Evolutionary conservation across 1,140 invertebrate species (phyloP).

Genomic region (Aradophagus sp.): DNA sequence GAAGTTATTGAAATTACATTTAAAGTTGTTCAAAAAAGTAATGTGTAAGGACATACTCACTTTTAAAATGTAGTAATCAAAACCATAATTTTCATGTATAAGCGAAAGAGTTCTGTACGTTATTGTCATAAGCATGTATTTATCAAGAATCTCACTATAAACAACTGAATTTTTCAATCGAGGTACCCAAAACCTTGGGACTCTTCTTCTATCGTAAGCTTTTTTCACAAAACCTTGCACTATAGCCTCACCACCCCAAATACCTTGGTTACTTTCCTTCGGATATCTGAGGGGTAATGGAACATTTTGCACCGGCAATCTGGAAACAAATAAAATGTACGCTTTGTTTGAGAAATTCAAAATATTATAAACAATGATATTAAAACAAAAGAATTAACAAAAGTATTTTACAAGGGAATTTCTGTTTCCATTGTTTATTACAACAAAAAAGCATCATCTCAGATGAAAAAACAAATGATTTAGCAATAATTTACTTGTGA

Average conservation of each 20-base stretch:
- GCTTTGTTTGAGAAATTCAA: no score
- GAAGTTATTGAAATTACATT: no score
- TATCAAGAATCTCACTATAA: conserved; percentile 94
- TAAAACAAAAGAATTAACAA: no score
- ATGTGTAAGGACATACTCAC: no score
- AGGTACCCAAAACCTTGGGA: conserved; percentile 92
- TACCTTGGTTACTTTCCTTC: conserved; percentile 86
- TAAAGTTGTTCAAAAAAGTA: no score
- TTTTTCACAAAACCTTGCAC: conserved; percentile 90
- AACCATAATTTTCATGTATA: conserved; percentile 93
- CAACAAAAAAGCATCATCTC: no score
- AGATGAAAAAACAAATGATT: neutral
- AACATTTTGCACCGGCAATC: conserved; percentile 82
- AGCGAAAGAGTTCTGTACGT: conserved; percentile 87
- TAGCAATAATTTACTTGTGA: conserved; percentile 8
- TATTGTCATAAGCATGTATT: conserved; percentile 85
- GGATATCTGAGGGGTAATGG: conserved; percentile 87
- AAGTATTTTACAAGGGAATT: neutral
- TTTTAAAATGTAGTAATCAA: conserved; percentile 96
- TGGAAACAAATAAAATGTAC: conserved; percentile 55
- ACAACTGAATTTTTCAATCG: conserved; percentile 85
- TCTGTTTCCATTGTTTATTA: no score
- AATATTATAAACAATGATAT: no score
- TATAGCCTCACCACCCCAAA: conserved; percentile 98
- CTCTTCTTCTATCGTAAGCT: conserved; percentile 75